Evolutionary conservation across 2,797 vertebrate species (phyloP).

Genomic region (Tragelaphus eurycerus): DNA sequence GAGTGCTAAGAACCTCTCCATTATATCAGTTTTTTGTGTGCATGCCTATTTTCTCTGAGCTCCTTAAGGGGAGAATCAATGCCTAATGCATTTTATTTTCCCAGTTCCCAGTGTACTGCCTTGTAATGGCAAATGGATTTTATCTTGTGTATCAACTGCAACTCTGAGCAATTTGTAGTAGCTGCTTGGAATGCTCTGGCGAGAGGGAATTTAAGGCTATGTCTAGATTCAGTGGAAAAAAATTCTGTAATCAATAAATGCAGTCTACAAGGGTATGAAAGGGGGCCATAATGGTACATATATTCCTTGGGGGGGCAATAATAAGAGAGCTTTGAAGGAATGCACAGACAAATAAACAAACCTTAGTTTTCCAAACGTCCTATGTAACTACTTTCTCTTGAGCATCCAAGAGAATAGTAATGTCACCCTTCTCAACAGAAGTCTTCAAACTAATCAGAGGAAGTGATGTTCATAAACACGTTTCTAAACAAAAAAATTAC

Average conservation of each 20-base stretch:
- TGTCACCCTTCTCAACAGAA: neutral
- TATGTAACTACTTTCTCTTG: neutral
- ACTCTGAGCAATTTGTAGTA: conserved; percentile 7
- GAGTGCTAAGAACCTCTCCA: neutral
- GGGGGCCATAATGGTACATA: neutral
- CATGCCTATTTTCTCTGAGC: neutral
- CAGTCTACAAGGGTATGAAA: neutral
- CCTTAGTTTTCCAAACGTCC: neutral
- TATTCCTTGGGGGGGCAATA: neutral
- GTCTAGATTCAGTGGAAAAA: neutral
- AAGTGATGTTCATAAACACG: neutral
- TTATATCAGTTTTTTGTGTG: neutral
- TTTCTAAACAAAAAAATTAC: neutral
- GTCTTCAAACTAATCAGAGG: neutral
- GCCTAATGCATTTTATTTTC: conserved; percentile 30
- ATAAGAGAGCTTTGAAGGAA: neutral
- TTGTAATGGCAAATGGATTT: conserved; percentile 39
- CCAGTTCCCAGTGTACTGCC: conserved; percentile 5
- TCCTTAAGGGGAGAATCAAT: conserved; percentile 30
- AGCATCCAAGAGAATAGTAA: neutral
- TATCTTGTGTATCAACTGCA: conserved; percentile 14
- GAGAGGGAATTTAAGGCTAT: conserved; percentile 13
- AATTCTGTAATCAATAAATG: neutral
- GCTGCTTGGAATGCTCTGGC: neutral
- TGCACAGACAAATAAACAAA: neutral